Evolutionary conservation across 2,888 invertebrate genomes (phyloP).

Genomic region (Hanleya hanleyi): DNA sequence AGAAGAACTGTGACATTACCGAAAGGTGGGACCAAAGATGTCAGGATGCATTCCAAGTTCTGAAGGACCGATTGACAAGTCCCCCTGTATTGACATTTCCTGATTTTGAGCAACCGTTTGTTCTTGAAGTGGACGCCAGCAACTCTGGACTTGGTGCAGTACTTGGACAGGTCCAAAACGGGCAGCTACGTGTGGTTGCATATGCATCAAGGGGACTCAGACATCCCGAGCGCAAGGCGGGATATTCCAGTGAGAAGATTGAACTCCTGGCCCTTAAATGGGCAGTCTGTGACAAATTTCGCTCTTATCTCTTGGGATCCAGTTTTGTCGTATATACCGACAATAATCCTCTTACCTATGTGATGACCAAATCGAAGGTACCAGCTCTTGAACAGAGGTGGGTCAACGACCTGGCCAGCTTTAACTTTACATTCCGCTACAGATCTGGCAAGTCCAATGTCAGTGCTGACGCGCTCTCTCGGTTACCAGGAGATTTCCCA

Average conservation of each 20-base stretch:
- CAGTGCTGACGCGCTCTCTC: constrained; percentile 15
- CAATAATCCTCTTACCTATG: constrained; percentile 26
- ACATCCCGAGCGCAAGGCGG: background rate
- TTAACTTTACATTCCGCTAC: constrained; percentile 26
- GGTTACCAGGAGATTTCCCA: no score
- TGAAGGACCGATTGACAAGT: constrained; percentile 27
- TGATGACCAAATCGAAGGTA: constrained; percentile 18
- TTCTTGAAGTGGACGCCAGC: constrained; percentile 23
- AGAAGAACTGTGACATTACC: background rate
- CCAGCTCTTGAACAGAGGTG: constrained; percentile 32
- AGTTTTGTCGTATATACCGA: constrained; percentile 28
- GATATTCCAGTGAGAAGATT: constrained; percentile 33
- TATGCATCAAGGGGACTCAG: constrained; percentile 20
- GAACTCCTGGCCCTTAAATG: constrained; percentile 38
- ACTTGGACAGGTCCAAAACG: constrained; percentile 20
- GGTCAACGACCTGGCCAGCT: constrained; percentile 23
- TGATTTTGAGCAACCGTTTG: constrained; percentile 17
- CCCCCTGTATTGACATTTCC: constrained; percentile 35
- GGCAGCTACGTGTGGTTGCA: constrained; percentile 25
- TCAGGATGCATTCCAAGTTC: constrained; percentile 25
- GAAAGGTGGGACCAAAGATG: constrained; percentile 23
- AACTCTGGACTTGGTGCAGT: constrained; percentile 28
- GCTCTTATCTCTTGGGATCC: constrained; percentile 23
- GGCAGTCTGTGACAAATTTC: constrained; percentile 36
- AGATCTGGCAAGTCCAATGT: constrained; percentile 21